A percentile compares a stretch with the other conserved stretches of the same genome.
Evolutionary conservation across 2,888 invertebrate species (phyloP).

Genomic region (Sphaeridia pumilis): DNA sequence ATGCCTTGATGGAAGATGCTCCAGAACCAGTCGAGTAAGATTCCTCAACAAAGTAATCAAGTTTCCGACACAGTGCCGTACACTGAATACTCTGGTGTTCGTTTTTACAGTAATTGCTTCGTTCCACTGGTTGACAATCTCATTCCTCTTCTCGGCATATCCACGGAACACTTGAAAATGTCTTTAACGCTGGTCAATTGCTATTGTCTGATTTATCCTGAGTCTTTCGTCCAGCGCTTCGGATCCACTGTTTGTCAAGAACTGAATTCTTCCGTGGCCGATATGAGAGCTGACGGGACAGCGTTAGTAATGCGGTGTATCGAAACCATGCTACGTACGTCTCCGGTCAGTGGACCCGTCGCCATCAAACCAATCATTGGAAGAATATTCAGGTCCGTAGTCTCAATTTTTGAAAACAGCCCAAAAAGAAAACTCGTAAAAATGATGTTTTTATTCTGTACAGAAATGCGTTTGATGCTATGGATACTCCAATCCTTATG

Average conservation of each 20-base stretch:
- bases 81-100: background rate
- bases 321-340: constrained; percentile 62
- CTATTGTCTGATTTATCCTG: constrained; percentile 32
- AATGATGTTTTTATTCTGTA: too few species aligned
- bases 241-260: constrained; percentile 52
- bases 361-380: constrained; percentile 34
- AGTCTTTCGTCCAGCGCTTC: constrained; percentile 33
- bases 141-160: constrained; percentile 31
- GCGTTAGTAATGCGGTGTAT: constrained; percentile 61
- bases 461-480: constrained; percentile 55
- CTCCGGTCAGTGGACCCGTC: constrained; percentile 55
- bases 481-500: constrained; percentile 60
- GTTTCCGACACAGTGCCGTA: background rate
- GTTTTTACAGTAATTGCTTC: constrained; percentile 27
- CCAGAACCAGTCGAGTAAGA: constrained; percentile 41
- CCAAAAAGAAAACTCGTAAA: too few species aligned
- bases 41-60: background rate
- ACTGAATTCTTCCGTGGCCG: constrained; percentile 60
- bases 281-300: constrained; percentile 62
- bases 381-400: constrained; percentile 31
- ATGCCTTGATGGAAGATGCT: constrained; percentile 66
- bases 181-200: constrained; percentile 32
- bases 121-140: constrained; percentile 30
- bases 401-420: too few species aligned
- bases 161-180: constrained; percentile 35